A percentile compares a stretch with the other conserved stretches of the same genome.
These are phyloP conservation scores for Morinoia aosen DNA, from an alignment of 2,888 invertebrate species.

Conservation along the genomic window DNA sequence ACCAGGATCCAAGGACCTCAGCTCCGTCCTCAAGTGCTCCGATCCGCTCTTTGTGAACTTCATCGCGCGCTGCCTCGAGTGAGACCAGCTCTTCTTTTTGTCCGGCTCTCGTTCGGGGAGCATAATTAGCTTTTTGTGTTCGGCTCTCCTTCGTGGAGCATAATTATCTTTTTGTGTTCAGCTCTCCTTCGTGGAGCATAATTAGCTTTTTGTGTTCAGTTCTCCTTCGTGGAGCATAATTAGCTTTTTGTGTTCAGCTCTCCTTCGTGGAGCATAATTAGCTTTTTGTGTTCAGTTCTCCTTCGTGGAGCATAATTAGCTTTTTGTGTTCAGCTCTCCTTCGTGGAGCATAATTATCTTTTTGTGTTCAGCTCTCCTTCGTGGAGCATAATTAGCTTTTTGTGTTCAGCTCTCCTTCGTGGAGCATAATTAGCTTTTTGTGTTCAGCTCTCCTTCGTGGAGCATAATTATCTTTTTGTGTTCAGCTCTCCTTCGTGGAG, in stretches of 20 bases:
- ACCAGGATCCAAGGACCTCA: constrained; percentile 86
- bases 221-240: constrained; percentile 81
- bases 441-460: too few species aligned
- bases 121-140: neutral
- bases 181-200: neutral
- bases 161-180: neutral
- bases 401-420: too few species aligned
- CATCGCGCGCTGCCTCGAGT: constrained; percentile 90
- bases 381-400: too few species aligned
- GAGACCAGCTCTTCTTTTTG: constrained; percentile 73
- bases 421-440: too few species aligned
- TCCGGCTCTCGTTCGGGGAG: neutral
- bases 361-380: too few species aligned
- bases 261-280: too few species aligned
- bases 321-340: too few species aligned
- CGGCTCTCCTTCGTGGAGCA: neutral
- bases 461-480: too few species aligned
- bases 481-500: too few species aligned
- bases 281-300: too few species aligned
- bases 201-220: neutral
- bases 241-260: constrained; percentile 68
- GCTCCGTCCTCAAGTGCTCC: constrained; percentile 85
- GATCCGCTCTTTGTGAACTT: constrained; percentile 93
- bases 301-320: too few species aligned
- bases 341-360: too few species aligned